These are phyloP conservation scores for Pseudopleuronectes americanus DNA, from an alignment of 2,797 vertebrate genomes.

Conservation along the genomic window DNA sequence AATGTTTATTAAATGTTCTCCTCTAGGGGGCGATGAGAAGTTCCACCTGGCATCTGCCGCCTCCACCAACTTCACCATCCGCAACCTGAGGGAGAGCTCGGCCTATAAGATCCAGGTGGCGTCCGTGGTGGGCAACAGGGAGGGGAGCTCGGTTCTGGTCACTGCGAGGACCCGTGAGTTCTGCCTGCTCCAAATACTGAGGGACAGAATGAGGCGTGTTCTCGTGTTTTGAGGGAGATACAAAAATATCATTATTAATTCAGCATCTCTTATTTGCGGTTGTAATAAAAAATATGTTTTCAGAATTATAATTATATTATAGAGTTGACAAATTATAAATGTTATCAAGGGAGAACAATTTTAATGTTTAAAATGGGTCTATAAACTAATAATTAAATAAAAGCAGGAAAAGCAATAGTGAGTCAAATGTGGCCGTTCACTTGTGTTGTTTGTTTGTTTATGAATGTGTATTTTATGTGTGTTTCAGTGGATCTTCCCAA, in stretches of 20 bases:
- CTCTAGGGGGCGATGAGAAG: slow-evolving; percentile 84
- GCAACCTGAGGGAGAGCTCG: slow-evolving; percentile 81
- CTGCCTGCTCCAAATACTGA: background rate
- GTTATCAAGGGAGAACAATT: background rate
- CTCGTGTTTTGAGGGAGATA: background rate
- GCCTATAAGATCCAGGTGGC: slow-evolving; percentile 88
- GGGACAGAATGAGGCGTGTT: slow-evolving; percentile 3
- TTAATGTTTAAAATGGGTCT: no score
- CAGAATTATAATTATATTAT: no score
- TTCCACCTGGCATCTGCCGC: slow-evolving; percentile 76
- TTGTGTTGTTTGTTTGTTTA: background rate
- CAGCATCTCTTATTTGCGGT: background rate
- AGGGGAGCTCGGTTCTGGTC: slow-evolving; percentile 84
- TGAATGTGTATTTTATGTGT: background rate
- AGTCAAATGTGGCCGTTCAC: no score
- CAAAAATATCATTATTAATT: background rate
- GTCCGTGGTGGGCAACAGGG: slow-evolving; percentile 71
- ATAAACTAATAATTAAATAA: no score
- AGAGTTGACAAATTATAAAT: no score
- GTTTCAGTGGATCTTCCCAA: slow-evolving; percentile 86
- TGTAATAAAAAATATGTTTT: no score
- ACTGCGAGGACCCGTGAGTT: slow-evolving; percentile 88
- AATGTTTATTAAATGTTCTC: background rate
- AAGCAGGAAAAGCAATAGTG: background rate
- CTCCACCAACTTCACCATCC: slow-evolving; percentile 78